Base-by-base conservation (phyloP, 2,888 invertebrate species). In the Trypoxylon attenuatum region DNA sequence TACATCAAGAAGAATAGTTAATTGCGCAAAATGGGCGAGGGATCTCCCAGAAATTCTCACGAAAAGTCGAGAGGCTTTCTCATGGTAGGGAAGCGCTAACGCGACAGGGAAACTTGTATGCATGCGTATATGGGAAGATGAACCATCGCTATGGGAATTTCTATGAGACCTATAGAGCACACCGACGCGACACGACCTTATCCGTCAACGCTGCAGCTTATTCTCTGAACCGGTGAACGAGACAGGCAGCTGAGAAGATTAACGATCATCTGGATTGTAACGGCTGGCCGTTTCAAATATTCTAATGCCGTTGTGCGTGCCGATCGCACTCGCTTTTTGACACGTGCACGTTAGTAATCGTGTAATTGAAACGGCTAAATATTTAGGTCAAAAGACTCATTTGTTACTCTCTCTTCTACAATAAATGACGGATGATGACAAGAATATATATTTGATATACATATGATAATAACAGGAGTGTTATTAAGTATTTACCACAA, bases 161-260 rank as follows among this genome's bases (percentile, higher is more conserved):
- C 5, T 5, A 21, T 16, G 19, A 25, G 6, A n/a, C 27, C n/a
- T 45, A 19, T 18, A 47, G 15, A 8, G 8, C 22, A n/a, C 13
- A 29, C 27, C 15, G 16, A 13, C 41, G 16, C 60, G 50, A 43
- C 45, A 47, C 23, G 23, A 25, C 27, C 21, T 27, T 39, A 60
- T 33, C 33, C 33, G 13, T 33, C 33, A 33, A 13, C 33, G 33
- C 33, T 33, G 33, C n/a, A 33, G 33, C n/a, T 51, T 51, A 21
- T 18, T 53, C 27, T 22, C 57, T 49, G 49, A 19, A 15, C 58
- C 49, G 27, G 22, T 41, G 8, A 38, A 23, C n/a, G n/a, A n/a
- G n/a, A 19, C 41, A 25, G 15, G 46, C 25, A 23, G 46, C 23
- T 13, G 25, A 16, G 25, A 46, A 8, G 21, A 3, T 10, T 4